phyloP scores from a whole-genome alignment of 2,797 vertebrate species.

The Labroides dimidiatus region DNA sequence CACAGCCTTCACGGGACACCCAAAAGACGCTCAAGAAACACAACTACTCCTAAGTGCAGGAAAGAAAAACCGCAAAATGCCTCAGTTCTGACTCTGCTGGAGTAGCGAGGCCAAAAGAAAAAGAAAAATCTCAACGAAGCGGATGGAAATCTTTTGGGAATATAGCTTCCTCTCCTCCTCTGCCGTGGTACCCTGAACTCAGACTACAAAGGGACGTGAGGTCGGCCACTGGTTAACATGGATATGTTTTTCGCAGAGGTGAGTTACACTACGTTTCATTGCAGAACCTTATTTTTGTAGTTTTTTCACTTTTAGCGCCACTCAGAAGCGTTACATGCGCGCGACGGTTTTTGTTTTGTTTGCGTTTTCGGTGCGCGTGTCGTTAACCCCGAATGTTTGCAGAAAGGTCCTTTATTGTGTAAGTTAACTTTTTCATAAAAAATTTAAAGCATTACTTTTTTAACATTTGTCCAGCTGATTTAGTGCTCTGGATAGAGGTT shows the following conservation, averaged over 20 bases:
- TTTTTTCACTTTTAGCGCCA: background rate
- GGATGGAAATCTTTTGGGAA: constrained; percentile 74
- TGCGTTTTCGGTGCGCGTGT: background rate
- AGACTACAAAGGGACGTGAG: constrained; percentile 73
- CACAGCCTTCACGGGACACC: constrained; percentile 41
- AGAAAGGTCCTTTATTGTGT: background rate
- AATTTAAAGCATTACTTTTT: background rate
- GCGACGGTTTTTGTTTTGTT: constrained; percentile 52
- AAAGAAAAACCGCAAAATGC: constrained; percentile 11
- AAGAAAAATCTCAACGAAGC: constrained; percentile 28
- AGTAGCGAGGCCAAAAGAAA: background rate
- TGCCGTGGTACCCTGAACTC: constrained; percentile 73
- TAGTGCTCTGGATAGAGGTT: background rate
- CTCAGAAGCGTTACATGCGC: background rate
- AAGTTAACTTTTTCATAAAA: background rate
- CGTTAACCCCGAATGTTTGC: background rate
- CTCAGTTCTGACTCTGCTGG: constrained; percentile 1
- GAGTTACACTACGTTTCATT: background rate
- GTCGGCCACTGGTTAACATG: constrained; percentile 55
- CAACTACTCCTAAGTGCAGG: constrained; percentile 12
- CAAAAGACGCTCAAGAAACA: background rate
- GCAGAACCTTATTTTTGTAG: background rate
- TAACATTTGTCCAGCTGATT: background rate
- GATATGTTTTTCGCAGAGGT: constrained; percentile 78
- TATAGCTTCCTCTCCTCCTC: constrained; percentile 62